Conservation (phyloP, 2,888 invertebrate genomes). For the Caenorhabditis imperialis region DNA sequence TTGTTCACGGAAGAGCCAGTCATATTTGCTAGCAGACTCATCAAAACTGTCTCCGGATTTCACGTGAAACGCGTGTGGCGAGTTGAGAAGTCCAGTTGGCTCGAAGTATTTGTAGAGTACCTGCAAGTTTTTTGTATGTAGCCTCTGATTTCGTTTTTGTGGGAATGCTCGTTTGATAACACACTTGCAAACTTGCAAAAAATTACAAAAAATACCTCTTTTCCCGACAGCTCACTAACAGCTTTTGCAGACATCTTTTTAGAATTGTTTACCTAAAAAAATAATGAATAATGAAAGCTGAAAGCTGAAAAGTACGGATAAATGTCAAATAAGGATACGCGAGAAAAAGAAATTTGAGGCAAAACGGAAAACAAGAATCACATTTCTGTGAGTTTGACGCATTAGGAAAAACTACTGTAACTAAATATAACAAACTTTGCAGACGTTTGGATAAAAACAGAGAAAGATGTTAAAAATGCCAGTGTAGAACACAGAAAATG, state of each 20-base stretch:
- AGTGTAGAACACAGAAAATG: no score
- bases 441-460: no score
- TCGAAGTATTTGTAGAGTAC: slow-evolving; percentile 72
- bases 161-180: no score
- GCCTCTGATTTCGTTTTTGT: no score
- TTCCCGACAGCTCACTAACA: slow-evolving; percentile 74
- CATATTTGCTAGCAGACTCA: slow-evolving; percentile 55
- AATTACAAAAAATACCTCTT: slow-evolving; percentile 67
- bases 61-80: slow-evolving; percentile 70
- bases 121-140: slow-evolving; percentile 4
- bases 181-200: no score
- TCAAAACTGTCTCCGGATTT: slow-evolving; percentile 68
- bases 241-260: slow-evolving; percentile 76
- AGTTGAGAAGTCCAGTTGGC: slow-evolving; percentile 61
- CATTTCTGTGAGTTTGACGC: no score
- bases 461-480: no score
- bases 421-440: no score
- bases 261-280: not conserved
- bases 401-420: no score
- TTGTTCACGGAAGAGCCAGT: slow-evolving; percentile 78
- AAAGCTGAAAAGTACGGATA: not conserved
- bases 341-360: slow-evolving; percentile 5
- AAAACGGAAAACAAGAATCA: slow-evolving; percentile 1
- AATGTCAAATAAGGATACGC: slow-evolving; percentile 3
- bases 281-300: not conserved